These are phyloP conservation scores for Ophiodon elongatus DNA, from an alignment of 2,113 vertebrate species.

Conservation along the genomic window DNA sequence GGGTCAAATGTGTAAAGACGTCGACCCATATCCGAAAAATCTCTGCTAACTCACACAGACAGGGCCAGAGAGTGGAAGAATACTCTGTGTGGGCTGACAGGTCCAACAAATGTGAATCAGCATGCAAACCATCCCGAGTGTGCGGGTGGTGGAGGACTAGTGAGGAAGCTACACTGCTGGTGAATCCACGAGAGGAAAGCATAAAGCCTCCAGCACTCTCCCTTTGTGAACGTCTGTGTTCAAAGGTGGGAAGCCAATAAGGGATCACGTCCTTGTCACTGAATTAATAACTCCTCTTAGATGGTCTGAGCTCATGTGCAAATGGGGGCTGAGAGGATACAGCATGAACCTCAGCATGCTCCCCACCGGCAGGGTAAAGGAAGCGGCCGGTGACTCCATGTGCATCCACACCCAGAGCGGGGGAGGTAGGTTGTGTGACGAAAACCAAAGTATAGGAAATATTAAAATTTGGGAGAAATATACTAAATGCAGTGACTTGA, in stretches of 20 bases:
- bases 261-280: constrained; percentile 23
- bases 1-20: constrained; percentile 52
- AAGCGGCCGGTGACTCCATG: constrained; percentile 9
- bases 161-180: constrained; percentile 9
- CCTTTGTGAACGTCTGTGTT: constrained; percentile 13
- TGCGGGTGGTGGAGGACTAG: constrained; percentile 4
- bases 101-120: constrained; percentile 59
- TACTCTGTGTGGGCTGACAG: constrained; percentile 37
- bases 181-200: constrained; percentile 8
- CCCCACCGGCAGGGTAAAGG: constrained; percentile 17
- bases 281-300: constrained; percentile 7
- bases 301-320: constrained; percentile 2
- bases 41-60: constrained; percentile 34
- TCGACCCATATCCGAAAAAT: constrained; percentile 45
- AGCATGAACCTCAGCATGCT: constrained; percentile 27
- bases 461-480: not conserved
- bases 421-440: constrained; percentile 1
- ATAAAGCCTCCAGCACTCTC: not conserved
- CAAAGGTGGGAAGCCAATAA: constrained; percentile 16
- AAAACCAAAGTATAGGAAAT: not conserved
- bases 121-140: constrained; percentile 36
- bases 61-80: constrained; percentile 11
- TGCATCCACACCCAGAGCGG: constrained; percentile 22
- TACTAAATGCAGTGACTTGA: not conserved
- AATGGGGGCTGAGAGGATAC: not conserved